Evolutionary conservation across 2,113 vertebrate species (phyloP).

Genomic region (Gobio gobio): DNA sequence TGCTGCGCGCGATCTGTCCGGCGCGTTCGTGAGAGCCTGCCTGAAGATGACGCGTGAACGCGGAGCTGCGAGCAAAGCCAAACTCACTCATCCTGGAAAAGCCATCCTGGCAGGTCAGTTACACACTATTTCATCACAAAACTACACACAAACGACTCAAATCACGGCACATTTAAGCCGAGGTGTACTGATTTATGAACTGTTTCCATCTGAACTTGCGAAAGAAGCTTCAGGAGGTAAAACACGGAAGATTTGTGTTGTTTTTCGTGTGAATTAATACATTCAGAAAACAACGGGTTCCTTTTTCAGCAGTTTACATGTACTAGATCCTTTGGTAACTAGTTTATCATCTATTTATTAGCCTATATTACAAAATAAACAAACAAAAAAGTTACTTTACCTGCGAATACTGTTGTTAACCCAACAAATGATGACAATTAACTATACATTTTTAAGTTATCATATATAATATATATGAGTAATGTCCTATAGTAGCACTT

Average conservation of each 20-base stretch:
- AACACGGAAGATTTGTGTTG: background rate
- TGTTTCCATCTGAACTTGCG: background rate
- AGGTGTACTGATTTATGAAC: background rate
- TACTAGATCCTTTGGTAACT: background rate
- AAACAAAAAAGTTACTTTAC: background rate
- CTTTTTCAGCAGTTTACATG: background rate
- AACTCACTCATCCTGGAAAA: conserved; percentile 86
- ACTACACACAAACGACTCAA: background rate
- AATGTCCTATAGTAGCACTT: too few species aligned
- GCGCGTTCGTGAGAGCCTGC: conserved; percentile 54
- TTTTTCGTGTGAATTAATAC: background rate
- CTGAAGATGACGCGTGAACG: conserved; percentile 53
- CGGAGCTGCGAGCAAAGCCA: conserved; percentile 76
- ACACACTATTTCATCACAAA: background rate
- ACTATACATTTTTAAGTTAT: too few species aligned
- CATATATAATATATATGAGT: too few species aligned
- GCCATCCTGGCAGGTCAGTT: conserved; percentile 86
- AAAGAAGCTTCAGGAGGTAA: background rate
- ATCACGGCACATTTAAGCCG: too few species aligned
- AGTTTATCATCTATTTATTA: background rate
- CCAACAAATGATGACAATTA: background rate
- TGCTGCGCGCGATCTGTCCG: background rate
- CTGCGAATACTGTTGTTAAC: background rate
- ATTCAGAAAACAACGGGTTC: background rate
- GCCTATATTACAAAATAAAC: background rate